Evolutionary conservation across 2,888 invertebrate species (phyloP).

Genomic region (Callyntrura guangdongensis): DNA sequence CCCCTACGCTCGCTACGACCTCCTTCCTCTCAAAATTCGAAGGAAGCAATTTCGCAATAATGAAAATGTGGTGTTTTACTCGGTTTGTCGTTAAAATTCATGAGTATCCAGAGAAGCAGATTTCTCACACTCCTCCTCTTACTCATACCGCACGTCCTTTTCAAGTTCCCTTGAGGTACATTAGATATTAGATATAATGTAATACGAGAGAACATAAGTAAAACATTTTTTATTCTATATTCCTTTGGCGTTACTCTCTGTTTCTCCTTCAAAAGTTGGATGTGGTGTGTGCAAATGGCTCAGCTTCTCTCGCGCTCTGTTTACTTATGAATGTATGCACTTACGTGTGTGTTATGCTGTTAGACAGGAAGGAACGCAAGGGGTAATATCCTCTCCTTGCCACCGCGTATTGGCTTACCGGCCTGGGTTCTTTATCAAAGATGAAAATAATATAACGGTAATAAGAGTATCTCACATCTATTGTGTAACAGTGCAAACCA

Average conservation of each 20-base stretch:
- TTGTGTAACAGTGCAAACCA: not conserved
- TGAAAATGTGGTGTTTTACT: slow-evolving; percentile 75
- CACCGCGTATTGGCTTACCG: not conserved
- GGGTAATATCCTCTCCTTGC: not conserved
- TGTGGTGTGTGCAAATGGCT: not conserved
- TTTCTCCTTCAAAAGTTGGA: not conserved
- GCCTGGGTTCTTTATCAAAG: slow-evolving; percentile 5
- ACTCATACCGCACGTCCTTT: slow-evolving; percentile 64
- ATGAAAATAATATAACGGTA: slow-evolving; percentile 17
- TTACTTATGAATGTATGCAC: not conserved
- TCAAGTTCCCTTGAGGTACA: slow-evolving; percentile 73
- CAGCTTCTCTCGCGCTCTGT: not conserved
- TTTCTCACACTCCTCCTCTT: slow-evolving; percentile 63
- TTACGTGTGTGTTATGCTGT: not conserved
- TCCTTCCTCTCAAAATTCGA: slow-evolving; percentile 41
- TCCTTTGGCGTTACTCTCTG: not conserved
- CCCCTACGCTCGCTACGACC: not conserved
- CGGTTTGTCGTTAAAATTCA: slow-evolving; percentile 77
- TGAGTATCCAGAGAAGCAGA: slow-evolving; percentile 69
- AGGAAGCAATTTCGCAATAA: slow-evolving; percentile 78
- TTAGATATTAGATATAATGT: slow-evolving; percentile 68
- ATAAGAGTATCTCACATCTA: too few species aligned
- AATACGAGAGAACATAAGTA: slow-evolving; percentile 27
- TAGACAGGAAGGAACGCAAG: not conserved
- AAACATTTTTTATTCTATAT: slow-evolving; percentile 47